Evolutionary conservation across 2,888 invertebrate species (phyloP).

Genomic region (Drosophila anomelani): DNA sequence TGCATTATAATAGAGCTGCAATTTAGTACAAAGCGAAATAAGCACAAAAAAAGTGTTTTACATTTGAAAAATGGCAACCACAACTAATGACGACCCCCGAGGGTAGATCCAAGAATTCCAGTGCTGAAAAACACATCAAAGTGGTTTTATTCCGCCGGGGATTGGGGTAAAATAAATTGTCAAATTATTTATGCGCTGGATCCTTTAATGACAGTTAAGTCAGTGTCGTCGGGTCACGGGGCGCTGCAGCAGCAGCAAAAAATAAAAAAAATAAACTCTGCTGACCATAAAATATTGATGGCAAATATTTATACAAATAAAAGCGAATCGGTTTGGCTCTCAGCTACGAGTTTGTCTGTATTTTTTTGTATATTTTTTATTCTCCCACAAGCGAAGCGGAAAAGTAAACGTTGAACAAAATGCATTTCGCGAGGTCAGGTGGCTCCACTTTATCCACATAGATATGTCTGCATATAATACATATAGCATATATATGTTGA

Average conservation of each 20-base stretch:
- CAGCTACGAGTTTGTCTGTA: slow-evolving; percentile 17
- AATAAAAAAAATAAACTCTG: slow-evolving; percentile 45
- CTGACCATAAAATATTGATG: slow-evolving; percentile 65
- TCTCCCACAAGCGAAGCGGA: slow-evolving; percentile 19
- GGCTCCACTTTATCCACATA: slow-evolving; percentile 15
- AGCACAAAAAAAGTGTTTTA: slow-evolving; percentile 14
- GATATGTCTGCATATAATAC: background rate
- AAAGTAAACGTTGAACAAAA: slow-evolving; percentile 35
- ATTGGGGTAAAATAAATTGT: slow-evolving; percentile 38
- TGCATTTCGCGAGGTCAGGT: slow-evolving; percentile 35
- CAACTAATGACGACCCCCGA: slow-evolving; percentile 52
- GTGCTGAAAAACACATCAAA: slow-evolving; percentile 35
- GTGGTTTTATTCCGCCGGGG: slow-evolving; percentile 19
- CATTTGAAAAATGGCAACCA: slow-evolving; percentile 57
- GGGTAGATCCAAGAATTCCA: slow-evolving; percentile 20
- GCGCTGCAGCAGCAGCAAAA: slow-evolving; percentile 13
- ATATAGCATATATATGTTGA: background rate
- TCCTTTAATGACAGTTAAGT: slow-evolving; percentile 61
- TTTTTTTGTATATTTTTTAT: background rate
- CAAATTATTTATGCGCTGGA: slow-evolving; percentile 54
- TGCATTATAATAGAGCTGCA: slow-evolving; percentile 46
- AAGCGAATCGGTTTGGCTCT: slow-evolving; percentile 39
- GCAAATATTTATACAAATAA: slow-evolving; percentile 52
- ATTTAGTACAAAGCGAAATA: slow-evolving; percentile 15
- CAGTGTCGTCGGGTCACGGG: slow-evolving; percentile 53